Evolutionary conservation across 2,888 invertebrate species (phyloP).

Genomic region (Pyralis farinalis): DNA sequence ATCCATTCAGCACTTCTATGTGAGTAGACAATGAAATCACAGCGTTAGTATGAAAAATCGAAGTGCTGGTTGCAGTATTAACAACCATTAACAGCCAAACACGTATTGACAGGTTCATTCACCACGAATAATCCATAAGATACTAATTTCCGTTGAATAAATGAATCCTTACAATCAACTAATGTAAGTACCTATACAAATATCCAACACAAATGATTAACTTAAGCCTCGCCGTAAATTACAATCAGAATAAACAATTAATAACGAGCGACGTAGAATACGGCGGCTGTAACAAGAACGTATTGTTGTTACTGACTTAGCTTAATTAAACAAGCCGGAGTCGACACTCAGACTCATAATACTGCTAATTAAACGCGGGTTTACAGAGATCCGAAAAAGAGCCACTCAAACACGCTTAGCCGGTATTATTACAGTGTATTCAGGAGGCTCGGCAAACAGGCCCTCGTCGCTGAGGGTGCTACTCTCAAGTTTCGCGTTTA

Average conservation of each 20-base stretch:
- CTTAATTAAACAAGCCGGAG: conserved; percentile 77
- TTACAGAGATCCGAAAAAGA: conserved; percentile 80
- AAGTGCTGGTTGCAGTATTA: too few relatives aligned
- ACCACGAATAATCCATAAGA: neutral
- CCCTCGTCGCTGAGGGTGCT: conserved; percentile 74
- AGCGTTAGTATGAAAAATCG: too few relatives aligned
- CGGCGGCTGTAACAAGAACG: conserved; percentile 55
- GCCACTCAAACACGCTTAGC: conserved; percentile 80
- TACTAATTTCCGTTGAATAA: neutral
- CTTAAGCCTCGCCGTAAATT: conserved; percentile 1
- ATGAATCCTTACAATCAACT: neutral
- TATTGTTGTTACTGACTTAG: conserved; percentile 77
- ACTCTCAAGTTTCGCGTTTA: conserved; percentile 81
- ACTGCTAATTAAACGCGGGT: conserved; percentile 78
- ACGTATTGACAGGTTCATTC: too few relatives aligned
- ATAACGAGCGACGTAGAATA: conserved; percentile 47
- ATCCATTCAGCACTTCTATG: too few relatives aligned
- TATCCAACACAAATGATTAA: conserved; percentile 3
- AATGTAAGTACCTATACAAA: neutral
- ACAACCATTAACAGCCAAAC: too few relatives aligned
- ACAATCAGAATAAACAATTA: conserved; percentile 37
- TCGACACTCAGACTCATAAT: conserved; percentile 78
- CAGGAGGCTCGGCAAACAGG: conserved; percentile 75
- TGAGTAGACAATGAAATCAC: too few relatives aligned
- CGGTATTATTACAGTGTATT: conserved; percentile 79